Base-by-base conservation (phyloP, 2,888 invertebrate genomes). In the Xestia sexstrigata region DNA sequence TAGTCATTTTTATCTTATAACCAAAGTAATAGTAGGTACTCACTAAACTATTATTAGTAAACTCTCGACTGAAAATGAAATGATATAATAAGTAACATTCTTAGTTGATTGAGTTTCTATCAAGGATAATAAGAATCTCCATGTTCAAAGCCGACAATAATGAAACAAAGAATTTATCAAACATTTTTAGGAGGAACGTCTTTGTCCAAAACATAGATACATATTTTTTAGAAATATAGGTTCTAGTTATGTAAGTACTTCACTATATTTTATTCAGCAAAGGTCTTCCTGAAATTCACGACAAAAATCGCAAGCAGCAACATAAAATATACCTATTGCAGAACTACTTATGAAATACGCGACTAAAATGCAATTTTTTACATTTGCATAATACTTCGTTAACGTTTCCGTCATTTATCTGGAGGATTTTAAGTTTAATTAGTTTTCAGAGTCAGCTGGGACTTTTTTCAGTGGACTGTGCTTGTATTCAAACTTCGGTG, bases 391-490 rank as follows among this genome's bases (percentile, higher is more conserved):
- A 58, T 58, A 78, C 70, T 60, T 85, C 67, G 67, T 73, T 81
- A 76, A 55, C 49, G 68, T 70, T 60, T 65, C n/a, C 60, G 66
- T 26, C 76, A 74, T 35, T 65, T 68, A 83, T 82, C 78, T 79
- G 39, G 39, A 9, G 72, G 79, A 79, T 76, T 84, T 79, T 39
- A 82, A 85, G 79, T 85, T 85, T 68, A 82, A 84, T 84, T 85
- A 73, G 83, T 85, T 84, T 84, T 62, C 58, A 20, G 68, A 55
- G 69, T 49, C 70, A 52, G 74, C 70, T 63, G 71, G 26, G 49
- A n/a, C 45, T 55, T 78, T 84, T 74, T 76, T 23, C 30, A 68
- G 39, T n/a, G 26, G 35, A 20, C 62, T 20, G 30, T 7, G n/a
- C 47, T 73, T 26, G 60, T 78, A n/a, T 39, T 42, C 20, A 17